Evolutionary conservation across 2,797 vertebrate genomes (phyloP).

Genomic region (Allobates femoralis): DNA sequence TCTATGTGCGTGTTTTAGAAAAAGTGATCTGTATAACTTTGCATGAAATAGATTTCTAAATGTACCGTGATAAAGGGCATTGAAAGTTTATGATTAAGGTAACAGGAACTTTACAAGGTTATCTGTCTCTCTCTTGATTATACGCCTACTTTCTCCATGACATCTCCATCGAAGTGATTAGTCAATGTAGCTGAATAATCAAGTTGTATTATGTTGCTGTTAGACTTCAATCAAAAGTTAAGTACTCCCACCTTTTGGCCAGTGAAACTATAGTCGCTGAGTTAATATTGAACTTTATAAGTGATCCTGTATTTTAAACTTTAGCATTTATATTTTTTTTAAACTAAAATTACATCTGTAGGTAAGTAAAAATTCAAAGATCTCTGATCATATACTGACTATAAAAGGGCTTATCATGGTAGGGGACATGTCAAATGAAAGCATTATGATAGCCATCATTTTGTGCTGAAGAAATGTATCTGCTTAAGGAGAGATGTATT

Average conservation of each 20-base stretch:
- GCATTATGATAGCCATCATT: background rate
- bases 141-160: constrained; percentile 41
- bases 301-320: background rate
- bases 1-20: constrained; percentile 29
- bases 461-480: too few species aligned
- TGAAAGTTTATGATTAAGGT: constrained; percentile 57
- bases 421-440: background rate
- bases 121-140: constrained; percentile 51
- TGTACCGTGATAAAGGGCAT: constrained; percentile 38
- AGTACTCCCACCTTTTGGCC: constrained; percentile 35
- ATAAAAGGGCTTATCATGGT: background rate
- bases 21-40: constrained; percentile 28
- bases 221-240: constrained; percentile 53
- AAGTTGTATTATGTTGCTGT: constrained; percentile 45
- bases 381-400: background rate
- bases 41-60: constrained; percentile 38
- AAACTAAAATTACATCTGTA: background rate
- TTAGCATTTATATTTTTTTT: background rate
- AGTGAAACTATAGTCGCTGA: constrained; percentile 25
- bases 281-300: background rate
- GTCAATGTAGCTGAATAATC: constrained; percentile 57
- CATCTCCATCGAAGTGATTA: constrained; percentile 55
- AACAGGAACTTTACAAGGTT: constrained; percentile 56
- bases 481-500: too few species aligned
- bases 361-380: background rate